phyloP scores from a whole-genome alignment of 2,113 vertebrate species.

The Notechis scutatus region DNA sequence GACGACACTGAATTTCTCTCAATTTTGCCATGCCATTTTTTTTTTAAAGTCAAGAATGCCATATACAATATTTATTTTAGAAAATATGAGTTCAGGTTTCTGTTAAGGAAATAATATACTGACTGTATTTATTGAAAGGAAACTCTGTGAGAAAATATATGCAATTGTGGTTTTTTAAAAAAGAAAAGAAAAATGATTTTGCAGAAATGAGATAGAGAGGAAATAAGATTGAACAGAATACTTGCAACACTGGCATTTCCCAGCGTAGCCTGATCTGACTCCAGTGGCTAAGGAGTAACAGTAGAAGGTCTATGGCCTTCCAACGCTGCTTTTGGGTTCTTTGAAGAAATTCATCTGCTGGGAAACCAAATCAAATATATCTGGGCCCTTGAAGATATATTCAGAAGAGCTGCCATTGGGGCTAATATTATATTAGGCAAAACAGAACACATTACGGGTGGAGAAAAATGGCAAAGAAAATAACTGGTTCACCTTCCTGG shows the following conservation, averaged over 20 bases:
- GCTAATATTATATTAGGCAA: not conserved
- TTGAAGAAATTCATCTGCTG: not conserved
- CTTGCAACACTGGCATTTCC: not conserved
- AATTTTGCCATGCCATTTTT: not conserved
- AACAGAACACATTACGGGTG: not conserved
- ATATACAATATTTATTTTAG: not conserved
- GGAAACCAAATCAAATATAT: not conserved
- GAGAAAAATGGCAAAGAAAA: not conserved
- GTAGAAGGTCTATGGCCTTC: not conserved
- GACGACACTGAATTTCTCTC: not conserved
- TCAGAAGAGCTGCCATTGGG: not conserved
- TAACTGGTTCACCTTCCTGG: not conserved
- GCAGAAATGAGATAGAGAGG: not conserved
- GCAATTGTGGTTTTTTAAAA: not conserved
- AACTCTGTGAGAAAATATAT: not conserved
- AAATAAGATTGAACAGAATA: not conserved
- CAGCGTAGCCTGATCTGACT: not conserved
- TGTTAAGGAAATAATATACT: not conserved
- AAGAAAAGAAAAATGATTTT: not conserved
- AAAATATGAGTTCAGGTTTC: not conserved
- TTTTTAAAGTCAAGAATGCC: not conserved
- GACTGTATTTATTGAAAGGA: not conserved
- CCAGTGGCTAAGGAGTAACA: not conserved
- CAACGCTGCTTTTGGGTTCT: not conserved
- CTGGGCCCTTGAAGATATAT: not conserved